Evolutionary conservation across 1,140 invertebrate species (phyloP), one percentile per base, ranked within the genome.

Genomic region (Bombus polaris): DNA sequence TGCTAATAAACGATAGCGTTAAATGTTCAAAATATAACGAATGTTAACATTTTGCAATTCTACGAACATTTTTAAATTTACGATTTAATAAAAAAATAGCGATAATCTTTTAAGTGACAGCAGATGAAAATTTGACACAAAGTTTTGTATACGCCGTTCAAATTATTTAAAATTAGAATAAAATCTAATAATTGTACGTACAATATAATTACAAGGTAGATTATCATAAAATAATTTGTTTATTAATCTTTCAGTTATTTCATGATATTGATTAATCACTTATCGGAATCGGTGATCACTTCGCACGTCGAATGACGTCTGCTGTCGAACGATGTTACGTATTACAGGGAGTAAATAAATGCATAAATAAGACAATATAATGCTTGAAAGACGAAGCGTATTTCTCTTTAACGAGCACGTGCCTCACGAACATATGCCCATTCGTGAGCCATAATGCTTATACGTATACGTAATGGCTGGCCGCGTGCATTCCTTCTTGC

Each of bases 361-460:
- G 37, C 37, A 44, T 32, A 42, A 44, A 59, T 82, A 82, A 82
- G 80, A 82, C 80, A 82, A 82, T 82, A 72, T 44, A 65, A 78
- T n/a, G 74, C 15, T 18, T 66, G 57, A 74, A 78, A 83, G 82
- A 70, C 74, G 37, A 22, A 53, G 28, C 42, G 71, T 82, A 82
- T 74, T 82, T 70, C 82, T 78, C 65, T 78, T 83, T 71, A 80
- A 85, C 83, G 77, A 85, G 83, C 75, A 85, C 75, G 75, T 73
- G 77, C 77, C 77, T 62, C 12, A 28, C 66, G 53, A 80, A 72
- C 77, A 85, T 80, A 85, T 85, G 77, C 32, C 53, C 75, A 39
- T 62, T 32, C 68, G 77, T 68, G 70, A 73, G 59, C 66, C 53
- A 73, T 37, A 78, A 78, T 70, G 65, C 65, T 83, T 66, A 37